Conservation (phyloP, 2,797 vertebrate genomes). For the Oryzias sinensis region DNA sequence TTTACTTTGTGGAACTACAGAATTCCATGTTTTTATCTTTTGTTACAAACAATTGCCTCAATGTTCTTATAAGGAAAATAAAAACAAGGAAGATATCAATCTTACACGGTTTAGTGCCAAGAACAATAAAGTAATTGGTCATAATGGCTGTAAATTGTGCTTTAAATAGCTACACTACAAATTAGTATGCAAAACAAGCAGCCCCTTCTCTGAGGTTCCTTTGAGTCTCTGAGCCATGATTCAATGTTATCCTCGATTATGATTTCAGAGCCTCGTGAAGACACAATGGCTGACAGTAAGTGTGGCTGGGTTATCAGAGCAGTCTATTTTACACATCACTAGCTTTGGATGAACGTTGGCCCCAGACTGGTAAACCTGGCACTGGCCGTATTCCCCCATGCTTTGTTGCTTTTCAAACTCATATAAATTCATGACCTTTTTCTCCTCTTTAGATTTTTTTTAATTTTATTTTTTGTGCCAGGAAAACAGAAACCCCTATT, state of each 20-base stretch:
- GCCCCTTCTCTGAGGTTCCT: slow-evolving; percentile 24
- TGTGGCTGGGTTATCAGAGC: slow-evolving; percentile 64
- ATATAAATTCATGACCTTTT: slow-evolving; percentile 74
- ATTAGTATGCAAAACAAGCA: slow-evolving; percentile 32
- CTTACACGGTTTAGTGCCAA: too few species aligned
- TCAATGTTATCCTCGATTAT: slow-evolving; percentile 66
- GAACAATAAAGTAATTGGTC: too few species aligned
- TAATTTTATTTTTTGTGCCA: slow-evolving; percentile 27
- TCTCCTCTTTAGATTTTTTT: slow-evolving; percentile 35
- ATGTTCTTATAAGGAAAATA: too few species aligned
- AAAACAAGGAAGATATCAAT: too few species aligned
- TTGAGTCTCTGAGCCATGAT: slow-evolving; percentile 36
- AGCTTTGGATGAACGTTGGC: slow-evolving; percentile 71
- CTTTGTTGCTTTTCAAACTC: slow-evolving; percentile 56
- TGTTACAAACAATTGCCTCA: too few species aligned
- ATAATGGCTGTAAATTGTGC: too few species aligned
- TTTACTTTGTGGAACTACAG: too few species aligned
- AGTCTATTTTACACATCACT: slow-evolving; percentile 80
- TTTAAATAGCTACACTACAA: slow-evolving; percentile 1
- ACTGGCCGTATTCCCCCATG: slow-evolving; percentile 30
- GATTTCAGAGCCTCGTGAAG: slow-evolving; percentile 61
- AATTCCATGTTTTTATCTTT: too few species aligned
- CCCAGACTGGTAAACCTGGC: slow-evolving; percentile 58
- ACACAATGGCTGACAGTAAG: slow-evolving; percentile 56
- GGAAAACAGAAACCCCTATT: slow-evolving; percentile 43